These are phyloP conservation scores for Solen grandis DNA, from an alignment of 1,140 invertebrate species.

Conservation along the genomic window DNA sequence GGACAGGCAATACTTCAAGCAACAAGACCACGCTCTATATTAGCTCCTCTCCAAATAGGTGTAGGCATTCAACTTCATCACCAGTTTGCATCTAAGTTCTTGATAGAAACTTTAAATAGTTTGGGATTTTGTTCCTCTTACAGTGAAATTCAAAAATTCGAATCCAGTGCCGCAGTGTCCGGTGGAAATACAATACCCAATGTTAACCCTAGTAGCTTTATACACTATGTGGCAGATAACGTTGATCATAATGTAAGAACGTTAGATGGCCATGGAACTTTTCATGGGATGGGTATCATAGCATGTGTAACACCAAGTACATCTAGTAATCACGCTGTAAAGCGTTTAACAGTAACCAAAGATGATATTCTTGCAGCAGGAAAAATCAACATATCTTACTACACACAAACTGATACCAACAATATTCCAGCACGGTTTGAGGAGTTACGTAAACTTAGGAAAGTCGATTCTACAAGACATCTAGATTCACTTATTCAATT, in stretches of 20 bases:
- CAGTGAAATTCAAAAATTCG: conserved; percentile 39
- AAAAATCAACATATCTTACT: conserved; percentile 39
- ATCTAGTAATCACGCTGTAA: background rate
- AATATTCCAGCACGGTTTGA: background rate
- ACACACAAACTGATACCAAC: background rate
- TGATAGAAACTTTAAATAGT: conserved; percentile 45
- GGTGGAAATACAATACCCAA: conserved; percentile 28
- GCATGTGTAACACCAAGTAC: conserved; percentile 47
- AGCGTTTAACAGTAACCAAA: conserved; percentile 46
- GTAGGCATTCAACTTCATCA: conserved; percentile 60
- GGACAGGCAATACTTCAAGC: conserved; percentile 65
- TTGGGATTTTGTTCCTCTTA: conserved; percentile 54
- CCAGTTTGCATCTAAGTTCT: conserved; percentile 56
- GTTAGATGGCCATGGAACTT: conserved; percentile 48
- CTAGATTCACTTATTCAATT: background rate
- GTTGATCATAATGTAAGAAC: conserved; percentile 60
- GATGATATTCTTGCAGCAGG: conserved; percentile 22
- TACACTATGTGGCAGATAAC: conserved; percentile 59
- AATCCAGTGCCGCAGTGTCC: conserved; percentile 27
- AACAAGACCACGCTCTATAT: conserved; percentile 34
- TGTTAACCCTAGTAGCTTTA: background rate
- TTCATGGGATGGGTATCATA: conserved; percentile 59
- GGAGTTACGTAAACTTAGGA: background rate
- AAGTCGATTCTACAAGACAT: background rate
- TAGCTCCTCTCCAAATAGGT: conserved; percentile 60